Base-by-base conservation (phyloP, 2,113 vertebrate genomes). In the Neogale vison region DNA sequence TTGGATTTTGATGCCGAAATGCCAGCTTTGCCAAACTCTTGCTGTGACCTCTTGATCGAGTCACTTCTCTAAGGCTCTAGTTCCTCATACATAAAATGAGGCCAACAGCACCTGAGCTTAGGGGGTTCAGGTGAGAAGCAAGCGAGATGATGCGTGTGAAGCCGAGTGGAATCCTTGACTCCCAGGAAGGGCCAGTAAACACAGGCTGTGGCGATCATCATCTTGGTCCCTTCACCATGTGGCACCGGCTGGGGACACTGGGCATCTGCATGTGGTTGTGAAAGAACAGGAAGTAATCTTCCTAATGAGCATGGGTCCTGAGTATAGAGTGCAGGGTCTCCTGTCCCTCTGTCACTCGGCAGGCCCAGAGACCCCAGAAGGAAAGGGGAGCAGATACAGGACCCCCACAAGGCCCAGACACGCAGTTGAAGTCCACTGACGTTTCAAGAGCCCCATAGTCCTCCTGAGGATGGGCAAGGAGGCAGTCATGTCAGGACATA, bases 11-110 rank as follows among this genome's bases (percentile, higher is more conserved):
- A 92, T 29, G 67, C 59, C 34, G 1, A 59, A 26, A 15, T 34
- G 36, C 55, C 36, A 92, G 88, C 52, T 86, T 94, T 92, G 84
- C 79, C 83, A 92, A 85, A 92, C 65, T 92, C 83, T 83, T 90
- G 91, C 50, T 76, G 7, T 14, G 57, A 85, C 42, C 26, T 24
- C 36, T 39, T 31, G n/a, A 94, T 86, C 50, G 74, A 71, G 23
- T 65, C 23, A 65, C 36, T 92, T 52, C 45, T 84, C 6, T 36
- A 81, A 3, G 15, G 31, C 21, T 10, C 11, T 83, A 59, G 29
- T 74, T 71, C 23, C 69, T 84, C 18, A 63, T 13, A 47, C 20
- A 20, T 72, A 59, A 39, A 87, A 76, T 45, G 39, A 83, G 12
- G 47, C 55, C 18, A 31, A 50, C 26, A n/a, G 20, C n/a, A 39